phyloP scores from a whole-genome alignment of 2,888 invertebrate species.

The Eupithecia dodoneata region DNA sequence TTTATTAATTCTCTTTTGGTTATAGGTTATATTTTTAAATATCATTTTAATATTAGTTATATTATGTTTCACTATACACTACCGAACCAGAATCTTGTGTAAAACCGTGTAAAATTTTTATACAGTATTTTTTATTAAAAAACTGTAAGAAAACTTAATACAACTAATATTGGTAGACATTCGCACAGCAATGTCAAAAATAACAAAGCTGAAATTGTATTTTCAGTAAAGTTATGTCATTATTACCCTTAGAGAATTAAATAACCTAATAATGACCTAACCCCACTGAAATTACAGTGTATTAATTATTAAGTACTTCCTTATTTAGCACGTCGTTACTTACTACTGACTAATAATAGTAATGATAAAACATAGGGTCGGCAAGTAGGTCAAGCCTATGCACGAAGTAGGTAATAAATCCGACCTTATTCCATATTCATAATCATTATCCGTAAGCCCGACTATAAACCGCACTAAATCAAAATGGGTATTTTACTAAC shows the following conservation, averaged over 20 bases:
- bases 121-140: too few species aligned
- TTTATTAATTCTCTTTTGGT: too few species aligned
- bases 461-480: conserved; percentile 21
- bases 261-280: too few species aligned
- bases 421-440: conserved; percentile 29
- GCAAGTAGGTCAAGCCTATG: conserved; percentile 25
- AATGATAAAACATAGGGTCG: background rate
- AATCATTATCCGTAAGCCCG: conserved; percentile 15
- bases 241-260: background rate
- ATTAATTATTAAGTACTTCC: background rate
- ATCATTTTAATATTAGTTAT: too few species aligned
- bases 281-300: too few species aligned
- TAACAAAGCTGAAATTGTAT: background rate
- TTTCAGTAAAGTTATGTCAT: background rate
- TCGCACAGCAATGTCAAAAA: background rate
- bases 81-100: background rate
- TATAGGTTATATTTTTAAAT: too few species aligned
- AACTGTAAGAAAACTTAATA: background rate
- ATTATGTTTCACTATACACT: too few species aligned
- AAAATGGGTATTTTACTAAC: conserved; percentile 11
- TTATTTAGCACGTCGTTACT: background rate
- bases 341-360: background rate
- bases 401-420: conserved; percentile 22
- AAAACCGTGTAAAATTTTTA: too few species aligned
- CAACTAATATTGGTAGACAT: background rate